Evolutionary conservation across 1,140 invertebrate genomes (phyloP).

Genomic region (Drosophila yakuba): DNA sequence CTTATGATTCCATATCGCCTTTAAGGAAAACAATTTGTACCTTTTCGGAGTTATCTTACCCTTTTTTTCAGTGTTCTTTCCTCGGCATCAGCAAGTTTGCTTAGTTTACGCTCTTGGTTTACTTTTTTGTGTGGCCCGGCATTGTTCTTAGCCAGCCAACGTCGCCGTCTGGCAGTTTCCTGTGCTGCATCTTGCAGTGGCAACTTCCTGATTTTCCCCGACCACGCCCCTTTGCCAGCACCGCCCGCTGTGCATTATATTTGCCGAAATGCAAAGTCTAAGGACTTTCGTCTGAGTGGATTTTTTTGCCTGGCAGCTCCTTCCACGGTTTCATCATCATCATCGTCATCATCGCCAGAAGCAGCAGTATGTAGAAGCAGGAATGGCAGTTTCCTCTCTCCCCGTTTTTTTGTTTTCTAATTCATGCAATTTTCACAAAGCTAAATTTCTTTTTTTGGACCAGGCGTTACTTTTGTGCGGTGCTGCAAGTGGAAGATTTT

Average conservation of each 20-base stretch:
- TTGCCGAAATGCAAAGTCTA: conserved; percentile 82
- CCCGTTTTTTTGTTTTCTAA: conserved; percentile 46
- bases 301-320: conserved; percentile 59
- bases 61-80: conserved; percentile 8
- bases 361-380: neutral
- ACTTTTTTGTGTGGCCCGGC: conserved; percentile 44
- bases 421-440: conserved; percentile 75
- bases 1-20: no score
- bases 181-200: conserved; percentile 65
- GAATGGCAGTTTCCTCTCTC: conserved; percentile 12
- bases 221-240: conserved; percentile 24
- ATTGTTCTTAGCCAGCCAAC: conserved; percentile 72
- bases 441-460: conserved; percentile 43
- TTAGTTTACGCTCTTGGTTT: conserved; percentile 43
- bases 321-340: conserved; percentile 32
- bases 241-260: conserved; percentile 66
- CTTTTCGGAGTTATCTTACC: neutral
- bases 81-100: conserved; percentile 39
- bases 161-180: conserved; percentile 27
- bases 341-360: conserved; percentile 2
- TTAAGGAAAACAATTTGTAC: no score
- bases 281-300: conserved; percentile 84
- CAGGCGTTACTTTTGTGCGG: conserved; percentile 39
- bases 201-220: conserved; percentile 73
- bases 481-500: conserved; percentile 24